Evolutionary conservation across 2,888 invertebrate species (phyloP).

Genomic region (Nowickia ferox): DNA sequence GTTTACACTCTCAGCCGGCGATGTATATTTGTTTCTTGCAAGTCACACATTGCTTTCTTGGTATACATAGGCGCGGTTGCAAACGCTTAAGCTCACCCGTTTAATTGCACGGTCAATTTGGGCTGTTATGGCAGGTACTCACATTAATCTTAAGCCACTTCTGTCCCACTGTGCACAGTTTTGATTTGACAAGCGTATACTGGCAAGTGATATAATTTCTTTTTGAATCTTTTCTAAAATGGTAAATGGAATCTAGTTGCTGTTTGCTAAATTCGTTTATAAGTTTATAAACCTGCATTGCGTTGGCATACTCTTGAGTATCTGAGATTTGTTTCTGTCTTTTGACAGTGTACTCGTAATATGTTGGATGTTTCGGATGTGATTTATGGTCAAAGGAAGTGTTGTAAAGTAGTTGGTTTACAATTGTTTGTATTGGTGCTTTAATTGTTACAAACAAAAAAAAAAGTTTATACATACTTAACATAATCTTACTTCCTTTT

Average conservation of each 20-base stretch:
- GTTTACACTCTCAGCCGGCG: too few species aligned
- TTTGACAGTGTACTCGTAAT: background rate
- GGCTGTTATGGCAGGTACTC: too few species aligned
- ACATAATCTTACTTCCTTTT: slow-evolving; percentile 60
- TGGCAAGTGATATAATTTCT: slow-evolving; percentile 38
- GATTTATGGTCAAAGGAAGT: slow-evolving; percentile 68
- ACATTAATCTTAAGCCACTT: background rate
- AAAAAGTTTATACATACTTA: slow-evolving; percentile 8
- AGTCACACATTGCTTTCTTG: too few species aligned
- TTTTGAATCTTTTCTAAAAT: slow-evolving; percentile 16
- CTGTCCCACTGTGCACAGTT: slow-evolving; percentile 10
- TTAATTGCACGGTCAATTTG: too few species aligned
- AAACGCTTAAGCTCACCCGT: too few species aligned
- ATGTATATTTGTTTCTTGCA: too few species aligned
- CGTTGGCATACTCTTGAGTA: background rate
- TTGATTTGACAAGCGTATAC: slow-evolving; percentile 13
- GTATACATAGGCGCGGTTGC: too few species aligned
- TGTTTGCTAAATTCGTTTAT: slow-evolving; percentile 57
- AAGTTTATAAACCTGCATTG: slow-evolving; percentile 37
- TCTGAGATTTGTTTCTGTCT: background rate
- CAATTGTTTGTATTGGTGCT: slow-evolving; percentile 20
- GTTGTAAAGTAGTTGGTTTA: slow-evolving; percentile 17
- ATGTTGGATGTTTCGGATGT: slow-evolving; percentile 25
- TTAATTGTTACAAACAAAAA: slow-evolving; percentile 6
- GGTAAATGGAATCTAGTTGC: slow-evolving; percentile 26